phyloP scores from a whole-genome alignment of 2,888 invertebrate genomes.

The Neoaliturus tenellus region DNA sequence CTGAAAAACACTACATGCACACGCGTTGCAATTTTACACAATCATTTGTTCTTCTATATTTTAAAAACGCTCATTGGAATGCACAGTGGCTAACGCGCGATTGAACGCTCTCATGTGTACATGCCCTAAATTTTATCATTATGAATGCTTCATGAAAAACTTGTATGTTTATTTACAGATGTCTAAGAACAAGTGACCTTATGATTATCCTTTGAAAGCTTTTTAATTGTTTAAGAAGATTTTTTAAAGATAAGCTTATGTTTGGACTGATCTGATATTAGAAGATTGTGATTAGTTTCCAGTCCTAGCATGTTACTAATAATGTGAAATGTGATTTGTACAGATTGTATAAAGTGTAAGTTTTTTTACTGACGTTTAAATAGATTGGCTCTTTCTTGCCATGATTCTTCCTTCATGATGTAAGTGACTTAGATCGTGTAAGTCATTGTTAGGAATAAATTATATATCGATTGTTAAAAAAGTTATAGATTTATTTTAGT shows the following conservation, averaged over 20 bases:
- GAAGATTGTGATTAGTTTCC: constrained; percentile 8
- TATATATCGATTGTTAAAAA: constrained; percentile 57
- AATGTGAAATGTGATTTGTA: constrained; percentile 50
- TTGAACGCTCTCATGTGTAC: too few relatives aligned
- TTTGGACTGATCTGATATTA: constrained; percentile 45
- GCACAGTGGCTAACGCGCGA: too few relatives aligned
- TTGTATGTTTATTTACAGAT: too few relatives aligned
- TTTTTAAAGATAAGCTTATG: background rate
- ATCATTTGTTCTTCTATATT: too few relatives aligned
- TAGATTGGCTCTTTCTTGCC: constrained; percentile 48
- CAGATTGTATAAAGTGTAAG: constrained; percentile 53
- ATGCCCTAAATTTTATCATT: too few relatives aligned
- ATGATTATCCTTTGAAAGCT: constrained; percentile 1
- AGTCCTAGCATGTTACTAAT: constrained; percentile 42
- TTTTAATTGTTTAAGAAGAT: constrained; percentile 19
- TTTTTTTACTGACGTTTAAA: constrained; percentile 37
- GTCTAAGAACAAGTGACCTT: constrained; percentile 1
- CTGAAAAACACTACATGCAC: too few relatives aligned
- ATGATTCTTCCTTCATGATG: constrained; percentile 31
- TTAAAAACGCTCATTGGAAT: too few relatives aligned
- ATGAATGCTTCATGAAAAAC: too few relatives aligned
- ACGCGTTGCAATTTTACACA: too few relatives aligned
- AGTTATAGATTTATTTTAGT: constrained; percentile 55
- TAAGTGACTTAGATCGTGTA: constrained; percentile 30
- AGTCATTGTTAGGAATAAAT: constrained; percentile 55